Evolutionary conservation across 2,888 invertebrate genomes (phyloP), one percentile per base, ranked within the genome.

Genomic region (Orthosia incerta): DNA sequence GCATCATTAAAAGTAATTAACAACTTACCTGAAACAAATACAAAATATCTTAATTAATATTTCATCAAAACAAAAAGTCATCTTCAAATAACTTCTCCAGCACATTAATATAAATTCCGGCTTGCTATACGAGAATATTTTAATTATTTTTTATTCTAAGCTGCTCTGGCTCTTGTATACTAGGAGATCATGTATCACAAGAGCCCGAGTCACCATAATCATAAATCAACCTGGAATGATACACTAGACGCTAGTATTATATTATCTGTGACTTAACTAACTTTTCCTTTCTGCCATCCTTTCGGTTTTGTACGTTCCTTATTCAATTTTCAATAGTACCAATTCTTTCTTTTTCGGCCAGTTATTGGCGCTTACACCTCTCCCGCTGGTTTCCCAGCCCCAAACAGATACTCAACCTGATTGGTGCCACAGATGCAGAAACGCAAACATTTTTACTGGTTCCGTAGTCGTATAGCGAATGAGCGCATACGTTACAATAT

Each of bases 11-110:
- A 26, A 57, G 11, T 15, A 59, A 16, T 31, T 0, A 31, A 48
- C 39, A 23, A 89, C 89, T 89, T 89, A 89, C 89, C 89, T 89
- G 84, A 65, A 89, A 89, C 83, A 88, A 85, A 61, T 5, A n/a
- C 18, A 26, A 61, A 23, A 51, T 0, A 18, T 15, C 0, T 0
- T 3, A 56, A 61, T 73, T 46, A 71, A 72, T 39, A 46, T 1
- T 15, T 16, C 9, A 50, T 46, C 23, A n/a, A 3, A 39, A 67
- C 11, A 53, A n/a, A 13, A 13, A 51, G 0, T 9, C 15, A 0
- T 11, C 4, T 46, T 4, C 0, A 53, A 67, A 48, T 12, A 39
- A 45, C 11, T 20, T 31, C 4, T 50, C 3, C 15, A 16, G 23
- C 9, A 68, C 2, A 48, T 69, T 39, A 18, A 39, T 1, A n/a